Conservation (phyloP, 2,797 vertebrate genomes). For the Coluber constrictor region DNA sequence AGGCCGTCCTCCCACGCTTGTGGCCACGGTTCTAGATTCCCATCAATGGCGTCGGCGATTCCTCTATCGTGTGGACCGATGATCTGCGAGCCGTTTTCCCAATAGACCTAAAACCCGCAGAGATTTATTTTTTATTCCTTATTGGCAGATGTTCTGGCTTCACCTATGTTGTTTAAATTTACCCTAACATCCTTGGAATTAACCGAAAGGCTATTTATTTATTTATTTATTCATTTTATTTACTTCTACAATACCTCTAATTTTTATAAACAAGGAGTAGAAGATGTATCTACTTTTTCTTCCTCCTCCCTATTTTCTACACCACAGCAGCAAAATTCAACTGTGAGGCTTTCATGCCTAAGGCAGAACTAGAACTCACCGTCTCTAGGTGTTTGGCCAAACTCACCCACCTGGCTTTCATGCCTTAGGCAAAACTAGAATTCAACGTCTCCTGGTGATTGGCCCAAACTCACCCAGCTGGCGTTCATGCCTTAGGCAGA, state of each 20-base stretch:
- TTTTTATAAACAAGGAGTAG: not conserved
- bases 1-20: slow-evolving; percentile 85
- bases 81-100: slow-evolving; percentile 96
- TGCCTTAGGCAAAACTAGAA: not conserved
- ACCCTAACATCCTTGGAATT: not conserved
- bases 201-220: not conserved
- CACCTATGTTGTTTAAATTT: not conserved
- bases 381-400: too few relatives aligned
- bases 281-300: not conserved
- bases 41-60: slow-evolving; percentile 85
- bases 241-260: not conserved
- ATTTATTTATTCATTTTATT: not conserved
- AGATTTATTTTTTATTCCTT: not conserved
- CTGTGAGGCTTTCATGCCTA: not conserved
- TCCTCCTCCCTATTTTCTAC: not conserved
- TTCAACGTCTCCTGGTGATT: not conserved
- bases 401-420: not conserved
- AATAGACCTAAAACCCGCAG: slow-evolving; percentile 83
- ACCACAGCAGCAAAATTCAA: not conserved
- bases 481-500: too few relatives aligned
- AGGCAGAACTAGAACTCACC: not conserved
- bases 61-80: slow-evolving; percentile 89
- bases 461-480: not conserved
- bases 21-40: slow-evolving; percentile 90
- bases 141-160: not conserved